These are phyloP conservation scores for Tipula vernalis DNA, from an alignment of 2,888 invertebrate species.

Conservation along the genomic window DNA sequence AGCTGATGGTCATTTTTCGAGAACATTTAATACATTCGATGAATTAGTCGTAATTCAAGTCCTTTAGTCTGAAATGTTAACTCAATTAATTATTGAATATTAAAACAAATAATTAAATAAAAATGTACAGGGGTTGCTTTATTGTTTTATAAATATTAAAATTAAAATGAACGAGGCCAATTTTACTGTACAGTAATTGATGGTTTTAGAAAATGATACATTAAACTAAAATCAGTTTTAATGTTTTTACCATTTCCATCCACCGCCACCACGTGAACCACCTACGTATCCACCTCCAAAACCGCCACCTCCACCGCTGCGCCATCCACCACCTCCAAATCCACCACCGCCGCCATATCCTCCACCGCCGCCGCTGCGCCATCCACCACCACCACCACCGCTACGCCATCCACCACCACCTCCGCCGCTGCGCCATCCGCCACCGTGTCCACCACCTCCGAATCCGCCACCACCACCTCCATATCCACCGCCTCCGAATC, in stretches of 20 bases:
- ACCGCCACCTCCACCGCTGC: background rate
- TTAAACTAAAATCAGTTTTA: too few species aligned
- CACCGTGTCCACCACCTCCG: background rate
- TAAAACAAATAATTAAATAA: too few species aligned
- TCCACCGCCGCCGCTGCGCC: background rate
- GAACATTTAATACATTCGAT: too few species aligned
- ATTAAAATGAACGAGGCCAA: too few species aligned
- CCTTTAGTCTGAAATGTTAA: too few species aligned
- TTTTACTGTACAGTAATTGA: too few species aligned
- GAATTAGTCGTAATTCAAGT: too few species aligned
- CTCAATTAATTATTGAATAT: too few species aligned
- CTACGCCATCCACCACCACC: background rate
- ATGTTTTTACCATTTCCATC: background rate
- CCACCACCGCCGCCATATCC: background rate
- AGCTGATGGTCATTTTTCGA: too few species aligned
- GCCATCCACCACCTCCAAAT: background rate
- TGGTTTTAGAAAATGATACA: too few species aligned
- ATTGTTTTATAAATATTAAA: too few species aligned
- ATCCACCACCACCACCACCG: background rate
- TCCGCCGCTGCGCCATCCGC: background rate
- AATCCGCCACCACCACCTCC: background rate
- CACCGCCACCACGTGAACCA: background rate
- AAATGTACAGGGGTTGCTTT: too few species aligned
- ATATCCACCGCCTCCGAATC: conserved; percentile 27
- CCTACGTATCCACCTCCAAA: background rate